Percentiles rank a stretch among this genome's conserved stretches.
Evolutionary conservation across 1,140 invertebrate species (phyloP).

Genomic region (Pentalonia nigronervosa): DNA sequence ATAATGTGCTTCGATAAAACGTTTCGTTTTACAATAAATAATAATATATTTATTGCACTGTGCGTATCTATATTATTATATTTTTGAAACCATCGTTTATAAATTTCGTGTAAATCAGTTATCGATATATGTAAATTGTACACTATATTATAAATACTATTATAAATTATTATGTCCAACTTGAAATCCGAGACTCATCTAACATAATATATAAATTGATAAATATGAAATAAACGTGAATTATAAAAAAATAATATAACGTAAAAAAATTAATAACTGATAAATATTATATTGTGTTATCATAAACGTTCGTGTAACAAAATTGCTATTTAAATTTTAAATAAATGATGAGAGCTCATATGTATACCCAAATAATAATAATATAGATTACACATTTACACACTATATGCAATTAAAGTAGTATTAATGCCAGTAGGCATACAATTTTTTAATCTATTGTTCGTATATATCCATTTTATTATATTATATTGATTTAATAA

Average conservation of each 20-base stretch:
- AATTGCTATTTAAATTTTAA: neutral
- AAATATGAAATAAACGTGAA: neutral
- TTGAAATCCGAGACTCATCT: neutral
- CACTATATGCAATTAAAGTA: neutral
- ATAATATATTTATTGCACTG: neutral
- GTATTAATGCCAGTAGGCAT: neutral
- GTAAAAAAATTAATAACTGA: neutral
- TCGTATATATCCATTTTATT: neutral
- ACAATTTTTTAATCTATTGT: neutral
- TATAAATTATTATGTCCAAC: neutral
- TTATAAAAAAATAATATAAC: neutral
- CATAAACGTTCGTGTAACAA: neutral
- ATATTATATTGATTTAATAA: neutral
- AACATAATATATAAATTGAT: neutral
- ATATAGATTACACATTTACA: neutral
- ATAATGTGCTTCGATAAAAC: neutral
- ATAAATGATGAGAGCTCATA: neutral
- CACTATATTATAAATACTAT: neutral
- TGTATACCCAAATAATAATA: neutral
- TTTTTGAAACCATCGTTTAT: neutral
- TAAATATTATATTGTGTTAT: neutral
- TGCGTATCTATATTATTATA: neutral
- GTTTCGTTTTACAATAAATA: neutral
- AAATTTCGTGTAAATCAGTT: neutral
- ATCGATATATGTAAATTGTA: neutral